These are phyloP conservation scores for Oscheius sp. DNA, from an alignment of 2,888 invertebrate genomes.

Conservation along the genomic window DNA sequence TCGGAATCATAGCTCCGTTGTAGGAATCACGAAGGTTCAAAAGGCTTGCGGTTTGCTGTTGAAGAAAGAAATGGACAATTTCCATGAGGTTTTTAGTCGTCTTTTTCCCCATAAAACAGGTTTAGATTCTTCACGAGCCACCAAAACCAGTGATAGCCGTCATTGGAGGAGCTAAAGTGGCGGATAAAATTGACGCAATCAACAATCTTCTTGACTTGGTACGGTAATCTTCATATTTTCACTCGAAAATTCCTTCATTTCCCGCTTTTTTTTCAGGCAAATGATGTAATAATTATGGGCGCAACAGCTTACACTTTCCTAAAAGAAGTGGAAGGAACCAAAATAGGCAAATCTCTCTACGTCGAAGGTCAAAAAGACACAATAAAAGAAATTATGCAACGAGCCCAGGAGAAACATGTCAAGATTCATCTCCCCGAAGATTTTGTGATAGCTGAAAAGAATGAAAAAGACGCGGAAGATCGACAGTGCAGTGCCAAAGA, in stretches of 20 bases:
- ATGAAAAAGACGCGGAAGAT: conserved; percentile 86
- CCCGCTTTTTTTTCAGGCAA: conserved; percentile 79
- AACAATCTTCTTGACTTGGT: conserved; percentile 89
- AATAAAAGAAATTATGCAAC: conserved; percentile 87
- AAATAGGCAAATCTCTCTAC: conserved; percentile 94
- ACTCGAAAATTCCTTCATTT: too few species aligned
- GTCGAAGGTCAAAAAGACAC: conserved; percentile 97
- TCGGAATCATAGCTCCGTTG: conserved; percentile 92
- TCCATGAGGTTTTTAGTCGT: conserved; percentile 84
- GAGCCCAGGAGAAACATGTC: conserved; percentile 85
- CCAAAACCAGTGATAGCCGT: conserved; percentile 96
- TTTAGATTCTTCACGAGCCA: conserved; percentile 88
- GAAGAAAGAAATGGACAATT: conserved; percentile 95
- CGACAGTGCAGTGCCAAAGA: conserved; percentile 83
- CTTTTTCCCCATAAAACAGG: too few species aligned
- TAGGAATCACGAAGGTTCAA: conserved; percentile 91
- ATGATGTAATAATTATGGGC: conserved; percentile 99
- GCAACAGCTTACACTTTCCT: conserved; percentile 99
- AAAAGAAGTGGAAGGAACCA: conserved; percentile 89
- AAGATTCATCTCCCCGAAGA: conserved; percentile 91
- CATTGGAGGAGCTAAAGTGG: conserved; percentile 97
- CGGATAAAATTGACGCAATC: conserved; percentile 97
- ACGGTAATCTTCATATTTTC: too few species aligned
- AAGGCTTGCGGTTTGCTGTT: conserved; percentile 93
- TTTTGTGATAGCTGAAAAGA: conserved; percentile 93